These are phyloP conservation scores for Conopomorpha cramerella DNA, from an alignment of 1,140 invertebrate genomes.

Conservation along the genomic window DNA sequence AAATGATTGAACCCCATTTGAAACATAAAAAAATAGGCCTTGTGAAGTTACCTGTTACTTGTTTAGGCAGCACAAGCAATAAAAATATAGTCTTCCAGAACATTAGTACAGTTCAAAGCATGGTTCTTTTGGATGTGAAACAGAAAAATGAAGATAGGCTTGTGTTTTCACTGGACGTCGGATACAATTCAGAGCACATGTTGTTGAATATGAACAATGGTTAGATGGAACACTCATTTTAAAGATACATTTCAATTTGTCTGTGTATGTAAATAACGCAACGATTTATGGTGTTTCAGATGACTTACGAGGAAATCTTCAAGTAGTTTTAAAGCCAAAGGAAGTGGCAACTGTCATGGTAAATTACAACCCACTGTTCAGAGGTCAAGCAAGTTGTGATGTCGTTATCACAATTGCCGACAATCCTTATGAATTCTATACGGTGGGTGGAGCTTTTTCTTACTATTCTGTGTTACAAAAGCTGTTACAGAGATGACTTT, in stretches of 20 bases:
- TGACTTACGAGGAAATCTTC: slow-evolving; percentile 15
- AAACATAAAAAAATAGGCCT: slow-evolving; percentile 20
- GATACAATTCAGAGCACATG: slow-evolving; percentile 14
- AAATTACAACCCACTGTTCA: slow-evolving; percentile 31
- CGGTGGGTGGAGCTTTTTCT: no score
- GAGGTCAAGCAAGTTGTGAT: slow-evolving; percentile 30
- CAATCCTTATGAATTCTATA: slow-evolving; percentile 43
- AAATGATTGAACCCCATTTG: slow-evolving; percentile 19
- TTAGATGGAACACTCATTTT: no score
- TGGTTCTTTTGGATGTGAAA: slow-evolving; percentile 17
- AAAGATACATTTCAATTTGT: no score
- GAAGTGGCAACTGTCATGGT: slow-evolving; percentile 21
- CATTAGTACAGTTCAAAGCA: slow-evolving; percentile 26
- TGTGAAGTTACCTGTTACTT: slow-evolving; percentile 33
- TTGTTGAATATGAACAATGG: slow-evolving; percentile 13
- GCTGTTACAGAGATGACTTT: no score
- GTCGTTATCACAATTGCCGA: slow-evolving; percentile 31
- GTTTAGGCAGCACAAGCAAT: slow-evolving; percentile 26
- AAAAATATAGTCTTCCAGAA: slow-evolving; percentile 33
- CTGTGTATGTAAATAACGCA: no score
- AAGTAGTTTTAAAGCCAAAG: slow-evolving; percentile 20
- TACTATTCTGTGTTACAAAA: no score
- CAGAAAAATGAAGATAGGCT: slow-evolving; percentile 18
- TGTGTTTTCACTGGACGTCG: slow-evolving; percentile 30
- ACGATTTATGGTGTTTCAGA: slow-evolving; percentile 11